Base-by-base conservation (phyloP, 2,113 vertebrate species). In the Leptocoma aspasia region DNA sequence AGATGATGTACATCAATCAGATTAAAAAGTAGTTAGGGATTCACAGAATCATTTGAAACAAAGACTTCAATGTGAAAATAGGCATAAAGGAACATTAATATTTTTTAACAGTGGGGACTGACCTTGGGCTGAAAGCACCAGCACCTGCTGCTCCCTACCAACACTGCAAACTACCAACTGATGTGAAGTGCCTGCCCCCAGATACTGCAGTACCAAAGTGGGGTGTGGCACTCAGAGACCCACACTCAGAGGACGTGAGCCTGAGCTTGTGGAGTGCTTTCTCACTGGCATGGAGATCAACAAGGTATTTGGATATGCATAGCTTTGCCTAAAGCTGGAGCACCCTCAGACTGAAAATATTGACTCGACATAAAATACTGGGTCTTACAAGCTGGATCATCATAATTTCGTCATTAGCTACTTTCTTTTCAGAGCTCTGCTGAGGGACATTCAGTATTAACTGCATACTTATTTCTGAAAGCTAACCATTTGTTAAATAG, bases 221-320 rank as follows among this genome's bases (percentile, higher is more conserved):
- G 12, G 6, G 6, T 68, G 45, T 15, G n/a, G 30, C 41, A 64
- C 33, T 27, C 5, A 52, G 39, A 75, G 4, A 82, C 7, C 5
- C 13, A n/a, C 8, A 11, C 3, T n/a, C 0, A 4, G 7, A 9
- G 2, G 9, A 17, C 19, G 7, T 17, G 21, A 82, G 15, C 14
- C 15, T 53, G 50, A 81, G 42, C 33, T 56, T 4, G 1, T 19
- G 21, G 10, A 11, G 9, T n/a, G 22, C 8, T 41, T 86, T 86
- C n/a, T 61, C 14, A 28, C 7, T 64, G 15, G 9, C 0, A 0
- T 37, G 24, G 37, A 17, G 27, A 54, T 53, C 35, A 54, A 0
- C 30, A 27, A 57, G 4, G 2, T 39, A 9, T 26, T 35, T 31
- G 31, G 16, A 85, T 26, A 50, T 5, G 9, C 23, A 63, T 8